phyloP scores from a whole-genome alignment of 2,888 invertebrate genomes.

The Keiferia lycopersicella region DNA sequence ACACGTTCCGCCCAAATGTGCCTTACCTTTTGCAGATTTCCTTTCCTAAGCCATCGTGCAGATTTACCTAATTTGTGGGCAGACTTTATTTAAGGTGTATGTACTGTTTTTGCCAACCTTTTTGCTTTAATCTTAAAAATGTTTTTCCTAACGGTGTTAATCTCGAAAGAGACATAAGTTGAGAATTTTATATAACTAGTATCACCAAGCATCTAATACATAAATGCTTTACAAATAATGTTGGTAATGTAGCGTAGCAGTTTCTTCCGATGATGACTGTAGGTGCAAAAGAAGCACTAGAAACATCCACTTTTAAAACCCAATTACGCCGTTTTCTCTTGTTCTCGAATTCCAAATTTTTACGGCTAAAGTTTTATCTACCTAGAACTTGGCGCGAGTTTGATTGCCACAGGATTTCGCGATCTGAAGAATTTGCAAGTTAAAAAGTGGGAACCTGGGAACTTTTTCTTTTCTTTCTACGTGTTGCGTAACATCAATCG shows the following conservation, averaged over 20 bases:
- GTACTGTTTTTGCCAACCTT: too few species aligned
- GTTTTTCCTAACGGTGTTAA: too few species aligned
- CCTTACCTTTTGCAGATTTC: background rate
- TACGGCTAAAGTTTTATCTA: slow-evolving; percentile 41
- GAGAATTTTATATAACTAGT: too few species aligned
- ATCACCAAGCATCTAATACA: too few species aligned
- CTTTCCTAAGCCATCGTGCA: background rate
- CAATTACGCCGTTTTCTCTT: slow-evolving; percentile 29
- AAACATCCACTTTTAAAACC: slow-evolving; percentile 20
- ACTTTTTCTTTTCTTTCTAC: slow-evolving; percentile 25
- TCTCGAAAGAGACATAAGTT: too few species aligned
- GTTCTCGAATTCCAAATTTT: slow-evolving; percentile 40
- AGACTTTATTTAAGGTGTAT: background rate
- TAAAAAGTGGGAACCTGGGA: slow-evolving; percentile 24
- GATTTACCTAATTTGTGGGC: slow-evolving; percentile 6
- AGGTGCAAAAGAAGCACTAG: background rate
- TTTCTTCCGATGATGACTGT: background rate
- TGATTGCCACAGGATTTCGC: slow-evolving; percentile 44
- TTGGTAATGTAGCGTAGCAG: too few species aligned
- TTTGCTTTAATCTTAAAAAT: too few species aligned
- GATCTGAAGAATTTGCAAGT: slow-evolving; percentile 35
- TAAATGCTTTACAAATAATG: too few species aligned
- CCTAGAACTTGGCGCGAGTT: slow-evolving; percentile 45
- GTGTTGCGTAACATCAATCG: slow-evolving; percentile 17
- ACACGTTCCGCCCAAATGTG: background rate